phyloP scores from a whole-genome alignment of 2,113 vertebrate genomes.

The Festucalex cinctus region DNA sequence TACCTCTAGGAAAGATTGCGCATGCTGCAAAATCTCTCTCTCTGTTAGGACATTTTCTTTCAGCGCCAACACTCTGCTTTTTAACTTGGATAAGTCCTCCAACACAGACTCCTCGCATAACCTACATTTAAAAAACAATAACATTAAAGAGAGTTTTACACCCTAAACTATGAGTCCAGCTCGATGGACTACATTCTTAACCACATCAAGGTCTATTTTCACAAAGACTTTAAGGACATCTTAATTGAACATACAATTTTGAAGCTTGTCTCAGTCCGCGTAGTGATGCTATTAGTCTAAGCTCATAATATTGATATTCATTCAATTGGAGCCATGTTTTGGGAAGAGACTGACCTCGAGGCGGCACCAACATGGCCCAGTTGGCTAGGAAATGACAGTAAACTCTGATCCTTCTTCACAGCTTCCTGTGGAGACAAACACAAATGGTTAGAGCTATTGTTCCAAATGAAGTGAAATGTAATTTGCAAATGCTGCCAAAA shows the following conservation, averaged over 20 bases:
- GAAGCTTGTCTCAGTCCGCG: not conserved
- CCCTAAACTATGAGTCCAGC: not conserved
- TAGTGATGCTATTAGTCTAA: slow-evolving; percentile 12
- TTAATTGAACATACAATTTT: slow-evolving; percentile 19
- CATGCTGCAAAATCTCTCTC: slow-evolving; percentile 65
- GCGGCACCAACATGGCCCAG: slow-evolving; percentile 73
- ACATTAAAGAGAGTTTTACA: not conserved
- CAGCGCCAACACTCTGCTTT: slow-evolving; percentile 63
- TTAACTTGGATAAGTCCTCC: slow-evolving; percentile 73
- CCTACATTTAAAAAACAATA: slow-evolving; percentile 44
- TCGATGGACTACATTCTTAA: not conserved
- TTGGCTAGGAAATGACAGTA: slow-evolving; percentile 76
- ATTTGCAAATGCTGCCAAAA: slow-evolving; percentile 44
- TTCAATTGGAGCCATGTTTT: slow-evolving; percentile 23
- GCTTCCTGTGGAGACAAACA: slow-evolving; percentile 71
- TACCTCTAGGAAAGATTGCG: slow-evolving; percentile 72
- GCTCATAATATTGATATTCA: slow-evolving; percentile 6
- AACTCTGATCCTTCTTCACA: slow-evolving; percentile 77
- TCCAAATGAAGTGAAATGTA: slow-evolving; percentile 31
- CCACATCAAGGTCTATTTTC: not conserved
- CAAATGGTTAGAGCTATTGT: slow-evolving; percentile 61
- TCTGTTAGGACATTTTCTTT: slow-evolving; percentile 57
- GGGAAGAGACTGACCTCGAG: slow-evolving; percentile 68
- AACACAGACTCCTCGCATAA: slow-evolving; percentile 72
- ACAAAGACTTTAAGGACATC: not conserved